Base-by-base conservation (phyloP, 1,140 invertebrate genomes). In the Panulirus ornatus region DNA sequence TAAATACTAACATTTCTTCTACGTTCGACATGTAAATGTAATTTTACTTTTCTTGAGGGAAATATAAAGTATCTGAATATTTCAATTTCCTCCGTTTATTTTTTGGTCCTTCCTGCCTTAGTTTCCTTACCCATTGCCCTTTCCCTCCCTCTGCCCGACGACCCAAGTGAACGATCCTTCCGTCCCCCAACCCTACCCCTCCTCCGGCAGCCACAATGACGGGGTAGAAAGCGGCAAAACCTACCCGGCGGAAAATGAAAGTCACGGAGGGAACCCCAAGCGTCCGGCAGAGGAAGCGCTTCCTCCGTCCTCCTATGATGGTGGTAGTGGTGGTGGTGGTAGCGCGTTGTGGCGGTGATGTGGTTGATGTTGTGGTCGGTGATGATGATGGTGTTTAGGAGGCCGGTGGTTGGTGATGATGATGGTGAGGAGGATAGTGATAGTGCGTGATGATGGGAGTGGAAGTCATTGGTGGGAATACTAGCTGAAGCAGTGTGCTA, bases 91-190 rank as follows among this genome's bases (percentile, higher is more conserved):
- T 51, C 27, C 14, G 42, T 14, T 79, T 14, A 11, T 44, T 44
- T 47, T n/a, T 40, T 44, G 16, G 36, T 79, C 38, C 44, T 44
- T 40, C 44, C 30, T 30, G 36, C 40, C 22, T 16, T 38, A 44
- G 38, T 81, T 27, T 81, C 76, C 51, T 44, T 81, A 38, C 51
- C 76, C 51, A 19, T 81, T 42, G 40, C 40, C 27, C 76, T 79
- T 42, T 79, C 76, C 47, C 76, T 79, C 76, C 47, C 76, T 79
- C 76, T 79, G 8, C 27, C 76, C n/a, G n/a, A n/a, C n/a, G n/a
- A n/a, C n/a, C n/a, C n/a, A n/a, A n/a, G n/a, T n/a, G n/a, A n/a
- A n/a, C n/a, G n/a, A n/a, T n/a, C 44, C 78, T 81, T 27, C 27
- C 27, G 0, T 44, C n/a, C 78, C 40, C 78, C 42, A 16, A 11